Conservation (phyloP, 2,888 invertebrate species). For the Oscheius sp. region DNA sequence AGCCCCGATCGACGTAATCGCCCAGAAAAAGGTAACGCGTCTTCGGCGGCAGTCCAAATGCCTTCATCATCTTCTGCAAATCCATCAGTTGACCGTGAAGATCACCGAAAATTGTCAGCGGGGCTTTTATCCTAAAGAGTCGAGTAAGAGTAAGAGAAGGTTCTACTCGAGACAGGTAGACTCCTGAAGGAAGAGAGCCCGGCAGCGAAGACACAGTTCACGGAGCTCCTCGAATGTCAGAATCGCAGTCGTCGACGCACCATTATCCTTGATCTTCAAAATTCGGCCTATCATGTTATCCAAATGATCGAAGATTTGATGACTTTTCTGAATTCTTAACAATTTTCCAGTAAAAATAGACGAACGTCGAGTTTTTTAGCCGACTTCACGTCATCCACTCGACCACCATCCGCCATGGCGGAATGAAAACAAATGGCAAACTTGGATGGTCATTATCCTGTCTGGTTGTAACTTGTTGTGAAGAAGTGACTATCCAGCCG, state of each 20-base stretch:
- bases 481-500: too few species aligned
- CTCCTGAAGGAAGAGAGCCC: constrained; percentile 50
- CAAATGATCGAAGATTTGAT: neutral
- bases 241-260: neutral
- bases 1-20: constrained; percentile 96
- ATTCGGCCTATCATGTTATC: constrained; percentile 9
- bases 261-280: neutral
- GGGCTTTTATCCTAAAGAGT: constrained; percentile 38
- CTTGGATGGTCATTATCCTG: too few species aligned
- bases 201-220: constrained; percentile 47
- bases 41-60: constrained; percentile 28
- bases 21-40: constrained; percentile 86
- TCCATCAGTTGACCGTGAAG: constrained; percentile 99
- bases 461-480: too few species aligned
- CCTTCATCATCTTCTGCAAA: constrained; percentile 76
- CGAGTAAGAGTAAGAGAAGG: neutral
- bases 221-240: constrained; percentile 43
- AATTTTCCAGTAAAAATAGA: neutral
- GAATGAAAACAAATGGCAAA: too few species aligned
- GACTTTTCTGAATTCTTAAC: neutral
- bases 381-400: neutral
- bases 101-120: constrained; percentile 79
- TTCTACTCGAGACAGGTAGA: constrained; percentile 37
- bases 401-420: too few species aligned
- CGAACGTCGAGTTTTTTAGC: neutral